Percentiles rank a stretch among this genome's conserved stretches.
phyloP scores from a whole-genome alignment of 2,113 vertebrate species.

The Lamprotornis superbus region DNA sequence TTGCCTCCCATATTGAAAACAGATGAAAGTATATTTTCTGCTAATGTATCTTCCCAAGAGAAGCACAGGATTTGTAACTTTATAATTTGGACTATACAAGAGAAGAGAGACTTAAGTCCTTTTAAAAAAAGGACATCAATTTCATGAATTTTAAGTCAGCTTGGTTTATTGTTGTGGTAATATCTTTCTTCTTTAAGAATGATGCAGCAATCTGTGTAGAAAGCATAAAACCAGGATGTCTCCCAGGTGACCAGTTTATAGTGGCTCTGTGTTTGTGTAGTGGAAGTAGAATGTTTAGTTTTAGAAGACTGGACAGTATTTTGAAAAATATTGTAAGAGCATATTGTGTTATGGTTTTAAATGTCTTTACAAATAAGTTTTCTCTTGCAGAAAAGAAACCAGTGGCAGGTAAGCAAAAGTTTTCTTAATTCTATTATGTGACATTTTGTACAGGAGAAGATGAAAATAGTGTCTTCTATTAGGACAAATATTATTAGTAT shows the following conservation, averaged over 20 bases:
- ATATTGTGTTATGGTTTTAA: neutral
- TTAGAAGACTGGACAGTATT: neutral
- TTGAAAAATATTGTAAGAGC: neutral
- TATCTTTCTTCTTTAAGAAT: neutral
- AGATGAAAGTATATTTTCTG: neutral
- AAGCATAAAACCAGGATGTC: neutral
- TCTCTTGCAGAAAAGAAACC: slow-evolving; percentile 46
- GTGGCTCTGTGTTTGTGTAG: neutral
- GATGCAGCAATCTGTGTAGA: neutral
- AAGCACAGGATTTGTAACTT: neutral
- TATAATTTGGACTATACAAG: neutral
- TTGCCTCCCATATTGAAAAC: neutral
- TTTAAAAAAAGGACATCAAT: neutral
- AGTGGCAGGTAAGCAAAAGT: slow-evolving; percentile 51
- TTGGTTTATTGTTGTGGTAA: neutral
- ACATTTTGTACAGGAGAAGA: neutral
- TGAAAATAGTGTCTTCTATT: neutral
- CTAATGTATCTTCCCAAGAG: neutral
- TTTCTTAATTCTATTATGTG: neutral
- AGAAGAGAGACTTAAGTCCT: neutral
- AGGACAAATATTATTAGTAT: neutral
- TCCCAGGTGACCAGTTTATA: neutral
- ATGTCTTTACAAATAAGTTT: slow-evolving; percentile 4
- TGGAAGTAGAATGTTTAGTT: neutral
- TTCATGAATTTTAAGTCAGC: neutral